phyloP scores from a whole-genome alignment of 2,113 vertebrate genomes.

The Pongo pygmaeus region DNA sequence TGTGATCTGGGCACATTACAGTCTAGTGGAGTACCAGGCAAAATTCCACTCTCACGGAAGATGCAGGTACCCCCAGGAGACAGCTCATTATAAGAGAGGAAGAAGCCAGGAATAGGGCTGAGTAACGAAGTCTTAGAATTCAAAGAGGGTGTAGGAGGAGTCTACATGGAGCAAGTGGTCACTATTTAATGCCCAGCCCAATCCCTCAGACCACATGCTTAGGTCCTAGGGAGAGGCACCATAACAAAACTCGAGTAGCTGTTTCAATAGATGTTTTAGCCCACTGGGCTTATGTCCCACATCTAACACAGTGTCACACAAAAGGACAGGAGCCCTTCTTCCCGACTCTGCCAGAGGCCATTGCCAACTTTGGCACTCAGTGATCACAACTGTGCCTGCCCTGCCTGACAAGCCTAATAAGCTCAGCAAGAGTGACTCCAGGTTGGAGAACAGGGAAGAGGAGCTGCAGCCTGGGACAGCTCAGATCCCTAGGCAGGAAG shows the following conservation, averaged over 20 bases:
- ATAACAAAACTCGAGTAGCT: background rate
- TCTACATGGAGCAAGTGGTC: accelerated
- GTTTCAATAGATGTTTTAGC: background rate
- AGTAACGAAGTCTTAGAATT: background rate
- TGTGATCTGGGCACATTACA: background rate
- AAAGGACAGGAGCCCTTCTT: background rate
- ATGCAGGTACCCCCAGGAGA: background rate
- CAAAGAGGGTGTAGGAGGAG: background rate
- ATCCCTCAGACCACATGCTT: background rate
- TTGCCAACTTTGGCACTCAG: too few species aligned
- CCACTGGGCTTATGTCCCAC: background rate
- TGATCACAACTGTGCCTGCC: background rate
- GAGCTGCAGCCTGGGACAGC: too few species aligned
- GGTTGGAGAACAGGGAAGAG: background rate
- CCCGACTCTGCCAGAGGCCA: too few species aligned
- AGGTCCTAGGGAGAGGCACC: background rate
- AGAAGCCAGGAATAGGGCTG: background rate
- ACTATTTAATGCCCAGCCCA: background rate
- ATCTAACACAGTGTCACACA: background rate
- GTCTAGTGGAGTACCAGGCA: background rate
- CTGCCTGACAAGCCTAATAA: accelerated
- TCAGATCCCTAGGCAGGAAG: too few species aligned
- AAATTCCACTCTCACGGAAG: background rate
- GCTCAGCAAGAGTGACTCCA: background rate
- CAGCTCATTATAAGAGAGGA: background rate